Base-by-base conservation (phyloP, 2,113 vertebrate genomes). In the Phyllostomus hastatus region DNA sequence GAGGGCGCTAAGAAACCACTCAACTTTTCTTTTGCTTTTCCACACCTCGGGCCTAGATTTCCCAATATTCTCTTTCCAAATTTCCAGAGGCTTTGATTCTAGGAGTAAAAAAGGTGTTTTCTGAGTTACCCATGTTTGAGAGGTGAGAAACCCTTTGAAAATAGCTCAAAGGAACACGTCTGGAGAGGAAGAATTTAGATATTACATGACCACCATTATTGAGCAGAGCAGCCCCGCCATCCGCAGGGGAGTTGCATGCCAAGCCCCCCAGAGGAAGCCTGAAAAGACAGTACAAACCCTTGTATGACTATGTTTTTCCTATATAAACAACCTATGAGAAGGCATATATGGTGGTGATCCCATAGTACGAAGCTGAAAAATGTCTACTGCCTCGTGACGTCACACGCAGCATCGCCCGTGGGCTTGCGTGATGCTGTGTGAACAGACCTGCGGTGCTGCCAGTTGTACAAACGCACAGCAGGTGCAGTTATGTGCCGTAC, bases 61-160 rank as follows among this genome's bases (percentile, higher is more conserved):
- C 57, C 50, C 11, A 12, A 19, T 5, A 24, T 41, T 70, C 35
- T 91, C 61, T 78, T 85, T 46, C 50, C 24, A 4, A 61, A 78
- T 28, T 85, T 43, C 7, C 57, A 59, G 73, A 48, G 50, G 17
- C 86, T 91, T 85, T 38, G 26, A 75, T 70, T 67, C 57, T 67
- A 54, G 69, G n/a, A 70, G 22, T 70, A 41, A 72, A 94, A 94
- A 75, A 17, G 8, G 38, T 95, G 10, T 80, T 84, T 92, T 85
- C 59, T 73, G 59, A 92, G 33, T 54, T 43, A 50, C 19, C 76
- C 67, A 46, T 48, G 64, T 70, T 78, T 88, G 31, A 83, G 84
- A 59, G 54, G 41, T 16, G 57, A 85, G 35, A 78, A 59, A 79
- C 10, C 57, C 88, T 50, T 22, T 64, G 81, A 76, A 76, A 46